Percentiles rank a stretch among this genome's conserved stretches.
Conservation (phyloP, 2,113 vertebrate species). For the Circaetus cinerascens region DNA sequence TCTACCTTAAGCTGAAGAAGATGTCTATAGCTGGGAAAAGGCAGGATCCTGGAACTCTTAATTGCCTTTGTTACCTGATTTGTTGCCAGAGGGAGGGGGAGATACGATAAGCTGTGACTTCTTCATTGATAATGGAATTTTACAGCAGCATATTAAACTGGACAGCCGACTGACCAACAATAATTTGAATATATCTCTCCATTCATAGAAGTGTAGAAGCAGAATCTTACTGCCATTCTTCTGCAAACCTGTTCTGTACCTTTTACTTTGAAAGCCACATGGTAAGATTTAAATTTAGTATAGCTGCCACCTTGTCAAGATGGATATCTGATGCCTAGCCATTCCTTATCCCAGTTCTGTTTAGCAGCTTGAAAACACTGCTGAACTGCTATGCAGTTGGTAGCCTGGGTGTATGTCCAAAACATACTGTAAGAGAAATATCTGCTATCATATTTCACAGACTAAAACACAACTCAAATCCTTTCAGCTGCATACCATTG, state of each 20-base stretch:
- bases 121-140: slow-evolving; percentile 68
- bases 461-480: background rate
- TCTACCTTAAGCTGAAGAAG: slow-evolving; percentile 75
- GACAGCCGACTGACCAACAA: background rate
- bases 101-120: background rate
- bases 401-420: background rate
- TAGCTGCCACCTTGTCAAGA: background rate
- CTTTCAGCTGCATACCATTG: background rate
- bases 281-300: background rate
- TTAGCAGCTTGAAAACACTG: background rate
- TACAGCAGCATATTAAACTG: slow-evolving; percentile 21
- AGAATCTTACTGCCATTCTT: background rate
- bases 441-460: background rate
- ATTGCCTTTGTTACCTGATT: slow-evolving; percentile 72
- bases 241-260: background rate
- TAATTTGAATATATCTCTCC: background rate
- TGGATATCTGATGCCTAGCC: background rate
- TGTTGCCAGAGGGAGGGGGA: slow-evolving; percentile 51
- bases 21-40: slow-evolving; percentile 69
- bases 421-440: background rate
- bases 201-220: background rate
- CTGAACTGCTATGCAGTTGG: background rate
- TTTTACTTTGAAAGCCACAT: background rate
- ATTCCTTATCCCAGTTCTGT: background rate
- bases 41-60: slow-evolving; percentile 68